These are phyloP conservation scores for Smutsia gigantea DNA, from an alignment of 2,797 vertebrate species.

Conservation along the genomic window DNA sequence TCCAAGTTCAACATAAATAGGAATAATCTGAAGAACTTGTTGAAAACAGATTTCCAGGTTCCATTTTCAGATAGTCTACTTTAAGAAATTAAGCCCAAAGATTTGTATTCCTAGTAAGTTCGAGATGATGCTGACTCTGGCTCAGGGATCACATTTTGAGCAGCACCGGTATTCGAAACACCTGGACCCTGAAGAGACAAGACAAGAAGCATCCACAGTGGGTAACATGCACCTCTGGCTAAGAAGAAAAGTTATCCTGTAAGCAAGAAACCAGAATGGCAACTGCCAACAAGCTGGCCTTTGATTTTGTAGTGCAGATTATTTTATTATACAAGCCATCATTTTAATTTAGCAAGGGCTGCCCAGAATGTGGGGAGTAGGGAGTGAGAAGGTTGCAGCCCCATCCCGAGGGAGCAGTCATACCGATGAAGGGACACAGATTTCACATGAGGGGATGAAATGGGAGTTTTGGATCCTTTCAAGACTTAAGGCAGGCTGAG, in stretches of 20 bases:
- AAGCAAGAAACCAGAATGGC: not conserved
- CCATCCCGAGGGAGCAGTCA: not conserved
- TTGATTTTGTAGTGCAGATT: not conserved
- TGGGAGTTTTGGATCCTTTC: not conserved
- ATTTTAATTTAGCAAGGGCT: not conserved
- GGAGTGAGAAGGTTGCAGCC: not conserved
- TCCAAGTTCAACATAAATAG: not conserved
- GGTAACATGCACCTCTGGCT: not conserved
- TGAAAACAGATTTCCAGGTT: not conserved
- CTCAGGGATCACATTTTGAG: not conserved
- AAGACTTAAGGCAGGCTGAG: not conserved
- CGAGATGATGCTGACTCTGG: not conserved
- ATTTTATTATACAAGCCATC: not conserved
- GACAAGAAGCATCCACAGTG: not conserved
- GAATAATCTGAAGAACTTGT: not conserved
- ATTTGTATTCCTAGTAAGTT: not conserved
- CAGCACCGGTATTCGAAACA: not conserved
- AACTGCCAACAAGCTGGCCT: not conserved
- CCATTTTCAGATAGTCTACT: not conserved
- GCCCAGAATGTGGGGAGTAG: not conserved
- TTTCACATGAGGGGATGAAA: not conserved
- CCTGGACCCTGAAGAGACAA: not conserved
- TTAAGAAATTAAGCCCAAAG: not conserved
- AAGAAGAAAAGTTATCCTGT: not conserved
- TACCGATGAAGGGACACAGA: not conserved